Conservation (phyloP, 2,797 vertebrate genomes). For the Acropternis orthonyx region DNA sequence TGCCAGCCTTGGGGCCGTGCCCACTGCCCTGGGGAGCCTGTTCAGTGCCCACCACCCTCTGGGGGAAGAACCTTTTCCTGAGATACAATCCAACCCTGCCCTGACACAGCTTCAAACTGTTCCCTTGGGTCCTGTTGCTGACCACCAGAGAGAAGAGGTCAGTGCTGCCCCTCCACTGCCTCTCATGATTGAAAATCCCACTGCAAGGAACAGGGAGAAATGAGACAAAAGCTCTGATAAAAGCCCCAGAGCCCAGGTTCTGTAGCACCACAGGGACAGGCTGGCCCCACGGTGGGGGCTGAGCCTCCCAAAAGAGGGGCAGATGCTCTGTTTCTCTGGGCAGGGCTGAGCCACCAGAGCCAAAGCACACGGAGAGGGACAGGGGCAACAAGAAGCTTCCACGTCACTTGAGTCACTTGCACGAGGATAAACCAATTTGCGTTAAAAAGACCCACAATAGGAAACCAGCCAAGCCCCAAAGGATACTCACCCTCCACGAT, state of each 20-base stretch:
- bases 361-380: not conserved
- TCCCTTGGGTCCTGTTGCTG: not conserved
- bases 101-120: accelerated
- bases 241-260: not conserved
- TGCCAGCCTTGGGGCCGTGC: accelerated
- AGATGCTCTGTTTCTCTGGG: not conserved
- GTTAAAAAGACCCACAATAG: accelerated
- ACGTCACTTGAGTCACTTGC: accelerated
- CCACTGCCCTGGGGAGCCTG: not conserved
- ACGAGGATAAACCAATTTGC: accelerated
- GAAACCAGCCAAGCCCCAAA: not conserved
- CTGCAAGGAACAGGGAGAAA: not conserved
- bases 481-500: not conserved
- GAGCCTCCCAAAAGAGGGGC: not conserved
- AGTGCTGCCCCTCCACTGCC: not conserved
- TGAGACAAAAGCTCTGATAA: accelerated
- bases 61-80: not conserved
- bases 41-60: not conserved
- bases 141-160: not conserved
- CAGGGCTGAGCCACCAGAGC: not conserved
- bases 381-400: accelerated
- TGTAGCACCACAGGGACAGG: accelerated
- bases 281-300: accelerated
- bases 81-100: accelerated
- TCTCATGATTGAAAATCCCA: not conserved